Base-by-base conservation (phyloP, 2,888 invertebrate species). In the Geophilus truncorum region DNA sequence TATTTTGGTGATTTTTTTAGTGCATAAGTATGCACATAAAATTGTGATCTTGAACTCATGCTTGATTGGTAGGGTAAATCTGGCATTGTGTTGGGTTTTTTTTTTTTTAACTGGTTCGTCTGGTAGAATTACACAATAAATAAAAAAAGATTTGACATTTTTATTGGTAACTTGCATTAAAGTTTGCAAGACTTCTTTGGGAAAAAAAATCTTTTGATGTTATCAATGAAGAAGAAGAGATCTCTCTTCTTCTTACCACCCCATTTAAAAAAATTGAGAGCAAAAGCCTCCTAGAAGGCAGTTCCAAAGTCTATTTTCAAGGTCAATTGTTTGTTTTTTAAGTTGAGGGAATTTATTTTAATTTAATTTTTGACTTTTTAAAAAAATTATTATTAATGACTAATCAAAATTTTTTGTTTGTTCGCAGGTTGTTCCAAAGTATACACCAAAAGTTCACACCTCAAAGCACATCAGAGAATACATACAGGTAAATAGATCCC, bases 381-480 rank as follows among this genome's bases (percentile, higher is more conserved):
- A n/a, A n/a, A n/a, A n/a, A n/a, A n/a, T n/a, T n/a, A n/a, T n/a
- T n/a, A n/a, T n/a, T n/a, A n/a, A n/a, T n/a, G n/a, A n/a, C n/a
- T n/a, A n/a, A n/a, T n/a, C n/a, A n/a, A n/a, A n/a, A n/a, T 23
- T 34, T 34, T 32, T 21, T n/a, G 85, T 85, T 85, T 85, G 84
- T 83, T 90, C 91, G 82, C 91, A 96, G 97, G 96, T 87, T 97
- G 97, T 90, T 91, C 94, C 85, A 97, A 97, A 90, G 97, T 97
- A 84, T 97, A 97, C 89, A 97, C 97, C 84, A 97, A 97, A 90
- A 97, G 97, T 89, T 97, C 97, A 85, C 97, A 97, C 89, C 91
- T 97, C 84, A 97, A 97, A 90, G 97, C 97, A 83, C 97, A 97
- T 89, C 97, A 97, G 89, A 91, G 97, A 88, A 97, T 97, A 89